These are phyloP conservation scores for Thecophora atra DNA, from an alignment of 2,888 invertebrate genomes.

Conservation along the genomic window DNA sequence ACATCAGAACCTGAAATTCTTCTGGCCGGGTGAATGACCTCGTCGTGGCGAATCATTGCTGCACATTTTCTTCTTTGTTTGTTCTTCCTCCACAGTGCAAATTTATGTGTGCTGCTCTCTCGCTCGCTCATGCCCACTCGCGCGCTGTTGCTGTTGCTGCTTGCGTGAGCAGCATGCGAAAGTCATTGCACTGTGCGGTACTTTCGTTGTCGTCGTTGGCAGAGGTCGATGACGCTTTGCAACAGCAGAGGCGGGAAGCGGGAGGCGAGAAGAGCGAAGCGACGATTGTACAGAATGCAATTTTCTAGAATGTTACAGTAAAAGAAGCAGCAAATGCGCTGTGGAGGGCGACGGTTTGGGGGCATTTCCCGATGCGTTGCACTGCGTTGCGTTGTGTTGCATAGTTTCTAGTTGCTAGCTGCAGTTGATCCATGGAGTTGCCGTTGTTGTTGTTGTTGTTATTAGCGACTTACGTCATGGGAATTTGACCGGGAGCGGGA, in stretches of 20 bases:
- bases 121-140: too few relatives aligned
- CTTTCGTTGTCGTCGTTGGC: conserved; percentile 47
- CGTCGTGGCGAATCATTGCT: conserved; percentile 32
- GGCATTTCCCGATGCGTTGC: not conserved
- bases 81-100: conserved; percentile 1
- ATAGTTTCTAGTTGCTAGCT: conserved; percentile 3
- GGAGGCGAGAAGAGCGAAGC: conserved; percentile 7
- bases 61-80: conserved; percentile 36
- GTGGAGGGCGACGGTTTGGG: not conserved
- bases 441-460: conserved; percentile 19
- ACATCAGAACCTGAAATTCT: conserved; percentile 34
- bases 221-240: conserved; percentile 36
- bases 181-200: conserved; percentile 51
- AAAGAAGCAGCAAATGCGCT: not conserved
- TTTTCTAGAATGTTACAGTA: conserved; percentile 31
- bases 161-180: conserved; percentile 44
- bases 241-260: not conserved
- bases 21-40: conserved; percentile 28
- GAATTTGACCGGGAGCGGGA: conserved; percentile 28
- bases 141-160: conserved; percentile 32
- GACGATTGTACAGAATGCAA: conserved; percentile 15
- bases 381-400: conserved; percentile 14
- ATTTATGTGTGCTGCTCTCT: not conserved
- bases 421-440: conserved; percentile 3
- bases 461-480: conserved; percentile 24